Evolutionary conservation across 2,888 invertebrate genomes (phyloP).

Genomic region (Liopterus haemorrhoidalis): DNA sequence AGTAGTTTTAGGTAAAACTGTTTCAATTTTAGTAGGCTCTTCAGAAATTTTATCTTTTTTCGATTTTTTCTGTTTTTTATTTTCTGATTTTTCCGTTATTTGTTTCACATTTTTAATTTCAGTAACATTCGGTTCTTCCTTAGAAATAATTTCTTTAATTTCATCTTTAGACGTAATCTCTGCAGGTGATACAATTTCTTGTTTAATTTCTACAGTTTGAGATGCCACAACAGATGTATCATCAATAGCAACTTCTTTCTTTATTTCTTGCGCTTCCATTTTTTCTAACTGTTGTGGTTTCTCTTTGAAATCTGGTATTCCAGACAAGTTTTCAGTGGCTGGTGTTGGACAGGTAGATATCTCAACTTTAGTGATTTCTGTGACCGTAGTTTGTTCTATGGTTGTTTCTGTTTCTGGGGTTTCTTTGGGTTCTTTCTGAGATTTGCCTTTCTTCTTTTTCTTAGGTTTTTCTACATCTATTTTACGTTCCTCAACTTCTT

Average conservation of each 20-base stretch:
- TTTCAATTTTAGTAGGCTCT: constrained; percentile 13
- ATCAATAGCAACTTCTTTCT: not conserved
- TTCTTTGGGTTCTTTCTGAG: not conserved
- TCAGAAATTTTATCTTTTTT: constrained; percentile 15
- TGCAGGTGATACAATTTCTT: no score
- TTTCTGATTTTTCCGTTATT: constrained; percentile 9
- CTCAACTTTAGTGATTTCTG: no score
- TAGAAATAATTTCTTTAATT: constrained; percentile 1
- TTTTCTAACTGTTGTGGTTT: constrained; percentile 8
- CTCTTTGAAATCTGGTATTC: no score
- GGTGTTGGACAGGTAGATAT: no score
- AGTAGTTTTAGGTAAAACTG: constrained; percentile 10
- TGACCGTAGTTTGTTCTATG: no score
- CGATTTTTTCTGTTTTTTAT: constrained; percentile 14
- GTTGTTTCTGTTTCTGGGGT: not conserved
- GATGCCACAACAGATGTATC: no score
- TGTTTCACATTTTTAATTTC: not conserved
- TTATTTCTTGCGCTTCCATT: no score
- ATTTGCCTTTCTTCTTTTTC: constrained; percentile 18
- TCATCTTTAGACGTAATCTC: not conserved
- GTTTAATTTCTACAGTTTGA: no score
- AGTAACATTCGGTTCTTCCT: not conserved
- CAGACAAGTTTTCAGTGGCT: no score
- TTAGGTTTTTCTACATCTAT: constrained; percentile 24
- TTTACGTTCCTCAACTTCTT: constrained; percentile 12